Evolutionary conservation across 2,113 vertebrate species (phyloP).

Genomic region (Gymnarchus niloticus): DNA sequence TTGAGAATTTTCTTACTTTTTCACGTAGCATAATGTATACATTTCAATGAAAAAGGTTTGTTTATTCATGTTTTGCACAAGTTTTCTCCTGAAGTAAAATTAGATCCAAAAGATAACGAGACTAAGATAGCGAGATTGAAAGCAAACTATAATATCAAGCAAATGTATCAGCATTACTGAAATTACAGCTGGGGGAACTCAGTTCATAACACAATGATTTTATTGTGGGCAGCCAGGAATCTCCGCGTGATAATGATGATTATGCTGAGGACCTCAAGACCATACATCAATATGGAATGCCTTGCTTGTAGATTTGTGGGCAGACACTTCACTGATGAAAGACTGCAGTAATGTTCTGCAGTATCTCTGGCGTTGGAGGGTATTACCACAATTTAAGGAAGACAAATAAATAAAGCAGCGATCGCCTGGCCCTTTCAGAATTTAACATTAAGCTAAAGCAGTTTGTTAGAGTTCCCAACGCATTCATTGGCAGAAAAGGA

Average conservation of each 20-base stretch:
- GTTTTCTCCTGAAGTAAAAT: slow-evolving; percentile 1
- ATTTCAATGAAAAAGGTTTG: not conserved
- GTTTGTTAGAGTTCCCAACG: slow-evolving; percentile 59
- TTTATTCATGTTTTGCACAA: too few relatives aligned
- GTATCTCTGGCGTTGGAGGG: slow-evolving; percentile 56
- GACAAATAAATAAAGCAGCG: slow-evolving; percentile 72
- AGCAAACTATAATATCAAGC: slow-evolving; percentile 47
- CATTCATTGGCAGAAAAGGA: slow-evolving; percentile 63
- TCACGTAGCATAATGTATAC: not conserved
- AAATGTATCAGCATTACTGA: slow-evolving; percentile 41
- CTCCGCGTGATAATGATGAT: slow-evolving; percentile 60
- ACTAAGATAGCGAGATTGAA: too few relatives aligned
- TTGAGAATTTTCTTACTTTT: not conserved
- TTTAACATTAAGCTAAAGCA: slow-evolving; percentile 66
- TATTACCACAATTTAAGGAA: slow-evolving; percentile 55
- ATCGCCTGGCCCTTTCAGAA: slow-evolving; percentile 59
- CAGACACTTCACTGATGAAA: slow-evolving; percentile 67
- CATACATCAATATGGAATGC: slow-evolving; percentile 67
- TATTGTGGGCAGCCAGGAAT: slow-evolving; percentile 64
- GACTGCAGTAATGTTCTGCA: slow-evolving; percentile 60
- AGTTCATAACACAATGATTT: slow-evolving; percentile 63
- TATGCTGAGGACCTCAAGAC: slow-evolving; percentile 60
- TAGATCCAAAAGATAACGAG: slow-evolving; percentile 29
- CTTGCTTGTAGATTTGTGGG: slow-evolving; percentile 60
- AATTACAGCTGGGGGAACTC: slow-evolving; percentile 50